A percentile compares a stretch with the other conserved stretches of the same genome.
phyloP scores from a whole-genome alignment of 2,888 invertebrate genomes.

The Volucella bombylans region DNA sequence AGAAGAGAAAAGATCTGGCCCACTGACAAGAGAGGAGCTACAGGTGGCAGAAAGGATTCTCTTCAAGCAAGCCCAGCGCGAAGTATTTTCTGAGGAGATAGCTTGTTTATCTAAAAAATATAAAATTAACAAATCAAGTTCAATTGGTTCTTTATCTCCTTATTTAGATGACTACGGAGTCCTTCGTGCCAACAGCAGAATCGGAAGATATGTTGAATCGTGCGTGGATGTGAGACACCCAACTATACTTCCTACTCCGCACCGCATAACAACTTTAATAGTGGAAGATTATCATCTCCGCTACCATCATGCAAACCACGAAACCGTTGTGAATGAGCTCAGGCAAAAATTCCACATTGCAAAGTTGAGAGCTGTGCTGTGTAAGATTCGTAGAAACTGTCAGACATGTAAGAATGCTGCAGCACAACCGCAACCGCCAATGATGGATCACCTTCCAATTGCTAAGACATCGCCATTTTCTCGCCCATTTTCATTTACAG shows the following conservation, averaged over 20 bases:
- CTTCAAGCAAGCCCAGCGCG: too few species aligned
- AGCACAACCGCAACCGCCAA: constrained; percentile 29
- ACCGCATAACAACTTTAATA: constrained; percentile 5
- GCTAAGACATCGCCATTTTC: too few species aligned
- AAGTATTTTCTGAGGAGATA: too few species aligned
- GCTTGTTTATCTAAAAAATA: too few species aligned
- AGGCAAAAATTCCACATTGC: neutral
- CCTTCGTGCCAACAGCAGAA: too few species aligned
- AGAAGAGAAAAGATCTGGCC: too few species aligned
- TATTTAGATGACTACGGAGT: constrained; percentile 4
- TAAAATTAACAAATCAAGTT: constrained; percentile 19
- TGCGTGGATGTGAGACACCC: too few species aligned
- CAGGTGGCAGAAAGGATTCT: too few species aligned
- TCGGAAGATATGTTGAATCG: too few species aligned
- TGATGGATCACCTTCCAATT: too few species aligned
- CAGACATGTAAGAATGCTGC: constrained; percentile 21
- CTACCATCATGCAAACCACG: constrained; percentile 24
- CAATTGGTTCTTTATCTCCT: constrained; percentile 11
- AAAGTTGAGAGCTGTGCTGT: constrained; percentile 1
- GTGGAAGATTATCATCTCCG: constrained; percentile 8
- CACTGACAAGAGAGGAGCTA: too few species aligned
- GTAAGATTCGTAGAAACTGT: constrained; percentile 39
- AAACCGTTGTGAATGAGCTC: neutral
- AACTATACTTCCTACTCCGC: too few species aligned
- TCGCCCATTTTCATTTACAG: constrained; percentile 51